Evolutionary conservation across 2,888 invertebrate species (phyloP).

Genomic region (Polydrusus cervinus): DNA sequence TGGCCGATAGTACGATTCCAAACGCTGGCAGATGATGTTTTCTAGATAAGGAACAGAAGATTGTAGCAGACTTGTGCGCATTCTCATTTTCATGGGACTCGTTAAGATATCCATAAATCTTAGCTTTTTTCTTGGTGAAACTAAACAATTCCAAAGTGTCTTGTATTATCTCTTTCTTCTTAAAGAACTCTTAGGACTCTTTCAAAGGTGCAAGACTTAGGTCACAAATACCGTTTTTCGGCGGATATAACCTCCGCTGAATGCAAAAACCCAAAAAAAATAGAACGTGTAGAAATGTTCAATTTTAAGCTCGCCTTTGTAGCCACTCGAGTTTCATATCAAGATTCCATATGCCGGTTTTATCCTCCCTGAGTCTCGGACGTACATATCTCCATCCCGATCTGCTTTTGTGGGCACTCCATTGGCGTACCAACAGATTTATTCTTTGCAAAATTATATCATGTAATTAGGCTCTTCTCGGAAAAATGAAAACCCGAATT

Average conservation of each 20-base stretch:
- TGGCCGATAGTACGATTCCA: no score
- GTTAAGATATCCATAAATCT: no score
- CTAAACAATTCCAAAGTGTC: no score
- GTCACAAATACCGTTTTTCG: constrained; percentile 6
- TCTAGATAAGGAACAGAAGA: no score
- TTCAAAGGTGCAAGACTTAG: not conserved
- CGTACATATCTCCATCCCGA: constrained; percentile 47
- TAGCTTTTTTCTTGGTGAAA: no score
- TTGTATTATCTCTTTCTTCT: no score
- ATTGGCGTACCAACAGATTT: constrained; percentile 28
- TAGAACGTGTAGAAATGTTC: constrained; percentile 43
- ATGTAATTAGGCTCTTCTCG: no score
- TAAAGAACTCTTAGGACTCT: no score
- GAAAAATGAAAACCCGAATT: not conserved
- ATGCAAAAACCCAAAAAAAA: constrained; percentile 26
- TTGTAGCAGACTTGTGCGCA: no score
- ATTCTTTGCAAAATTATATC: not conserved
- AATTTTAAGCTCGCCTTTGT: constrained; percentile 22
- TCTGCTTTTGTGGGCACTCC: constrained; percentile 41
- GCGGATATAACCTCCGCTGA: not conserved
- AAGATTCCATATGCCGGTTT: constrained; percentile 61
- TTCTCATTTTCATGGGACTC: no score
- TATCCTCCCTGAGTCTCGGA: constrained; percentile 44
- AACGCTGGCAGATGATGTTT: no score
- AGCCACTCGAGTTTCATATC: constrained; percentile 56